Evolutionary conservation across 2,888 invertebrate genomes (phyloP).

Genomic region (Entomobrya multifasciata): DNA sequence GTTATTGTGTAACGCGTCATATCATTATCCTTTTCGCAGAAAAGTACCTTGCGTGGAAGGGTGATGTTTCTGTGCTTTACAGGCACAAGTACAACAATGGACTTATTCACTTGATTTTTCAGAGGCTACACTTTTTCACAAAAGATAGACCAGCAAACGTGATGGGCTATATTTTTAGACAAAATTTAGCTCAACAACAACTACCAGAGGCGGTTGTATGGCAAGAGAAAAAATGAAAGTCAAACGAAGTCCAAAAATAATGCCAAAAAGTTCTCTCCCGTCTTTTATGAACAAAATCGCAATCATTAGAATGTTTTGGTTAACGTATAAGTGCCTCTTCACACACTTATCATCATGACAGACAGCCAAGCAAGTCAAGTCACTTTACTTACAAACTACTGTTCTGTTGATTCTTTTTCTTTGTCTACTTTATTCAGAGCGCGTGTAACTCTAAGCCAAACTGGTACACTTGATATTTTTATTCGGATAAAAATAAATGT

Average conservation of each 20-base stretch:
- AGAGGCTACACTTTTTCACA: not conserved
- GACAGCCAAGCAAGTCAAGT: not conserved
- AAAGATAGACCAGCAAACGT: not conserved
- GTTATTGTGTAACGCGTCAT: constrained; percentile 32
- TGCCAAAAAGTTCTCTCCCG: no score
- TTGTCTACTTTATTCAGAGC: not conserved
- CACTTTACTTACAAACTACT: not conserved
- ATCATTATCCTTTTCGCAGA: constrained; percentile 25
- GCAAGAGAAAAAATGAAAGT: no score
- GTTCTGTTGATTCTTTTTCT: not conserved
- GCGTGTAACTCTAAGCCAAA: not conserved
- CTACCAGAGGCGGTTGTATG: not conserved
- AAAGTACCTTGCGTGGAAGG: constrained; percentile 27
- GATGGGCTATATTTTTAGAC: not conserved
- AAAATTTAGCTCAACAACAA: not conserved
- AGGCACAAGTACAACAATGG: constrained; percentile 17
- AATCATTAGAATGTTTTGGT: not conserved
- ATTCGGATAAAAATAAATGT: not conserved
- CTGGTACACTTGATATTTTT: not conserved
- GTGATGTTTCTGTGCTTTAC: not conserved
- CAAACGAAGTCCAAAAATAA: no score
- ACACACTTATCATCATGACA: not conserved
- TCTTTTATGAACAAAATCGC: not conserved
- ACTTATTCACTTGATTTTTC: constrained; percentile 19
- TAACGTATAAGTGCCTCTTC: not conserved